These are phyloP conservation scores for Petaurus breviceps DNA, from an alignment of 2,113 vertebrate species.

Conservation along the genomic window DNA sequence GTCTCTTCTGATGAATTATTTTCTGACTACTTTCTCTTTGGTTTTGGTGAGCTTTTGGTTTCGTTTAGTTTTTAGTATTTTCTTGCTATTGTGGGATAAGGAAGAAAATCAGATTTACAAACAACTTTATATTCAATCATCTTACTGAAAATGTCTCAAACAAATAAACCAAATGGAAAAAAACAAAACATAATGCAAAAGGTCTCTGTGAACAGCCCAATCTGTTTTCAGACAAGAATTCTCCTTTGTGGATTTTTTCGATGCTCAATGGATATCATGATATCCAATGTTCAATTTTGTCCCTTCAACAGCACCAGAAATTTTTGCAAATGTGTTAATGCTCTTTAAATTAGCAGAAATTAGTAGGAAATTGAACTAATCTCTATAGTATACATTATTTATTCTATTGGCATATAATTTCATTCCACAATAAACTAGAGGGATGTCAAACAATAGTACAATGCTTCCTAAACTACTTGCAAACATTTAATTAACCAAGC, in stretches of 20 bases:
- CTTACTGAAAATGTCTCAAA: neutral
- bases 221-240: neutral
- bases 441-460: conserved; percentile 50
- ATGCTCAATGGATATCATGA: neutral
- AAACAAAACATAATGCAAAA: neutral
- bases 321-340: conserved; percentile 52
- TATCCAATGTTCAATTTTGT: conserved; percentile 20
- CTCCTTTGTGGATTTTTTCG: conserved; percentile 35
- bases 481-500: conserved; percentile 29
- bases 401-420: conserved; percentile 54
- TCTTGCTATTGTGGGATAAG: neutral
- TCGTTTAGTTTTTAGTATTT: neutral
- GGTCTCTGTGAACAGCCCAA: neutral
- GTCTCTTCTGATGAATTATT: neutral
- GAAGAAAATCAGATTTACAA: neutral
- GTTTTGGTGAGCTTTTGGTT: neutral
- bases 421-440: conserved; percentile 53
- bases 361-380: conserved; percentile 48
- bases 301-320: conserved; percentile 45
- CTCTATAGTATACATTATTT: conserved; percentile 58
- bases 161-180: neutral
- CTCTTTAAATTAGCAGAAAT: conserved; percentile 24
- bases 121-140: neutral
- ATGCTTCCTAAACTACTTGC: conserved; percentile 21
- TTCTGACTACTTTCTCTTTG: neutral